Evolutionary conservation across 1,140 invertebrate genomes (phyloP).

Genomic region (Lithobius niger): DNA sequence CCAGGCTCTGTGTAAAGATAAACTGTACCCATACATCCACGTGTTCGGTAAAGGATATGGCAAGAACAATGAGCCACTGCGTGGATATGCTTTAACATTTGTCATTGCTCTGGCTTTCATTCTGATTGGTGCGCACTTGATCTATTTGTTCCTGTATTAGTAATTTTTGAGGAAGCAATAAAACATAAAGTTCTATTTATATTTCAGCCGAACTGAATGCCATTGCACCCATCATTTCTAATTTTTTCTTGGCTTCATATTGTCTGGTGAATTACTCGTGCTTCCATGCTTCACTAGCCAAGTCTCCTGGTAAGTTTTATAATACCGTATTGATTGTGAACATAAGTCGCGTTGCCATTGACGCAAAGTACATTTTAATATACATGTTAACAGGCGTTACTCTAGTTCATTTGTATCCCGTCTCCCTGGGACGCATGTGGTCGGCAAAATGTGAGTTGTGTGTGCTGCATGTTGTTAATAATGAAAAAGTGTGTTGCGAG

Average conservation of each 20-base stretch:
- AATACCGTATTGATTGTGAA: too few relatives aligned
- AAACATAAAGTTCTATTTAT: slow-evolving; percentile 8
- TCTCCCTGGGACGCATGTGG: too few relatives aligned
- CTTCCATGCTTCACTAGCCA: slow-evolving; percentile 79
- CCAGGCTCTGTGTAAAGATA: slow-evolving; percentile 21
- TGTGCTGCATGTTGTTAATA: too few relatives aligned
- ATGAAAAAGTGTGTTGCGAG: too few relatives aligned
- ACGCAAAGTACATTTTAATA: too few relatives aligned
- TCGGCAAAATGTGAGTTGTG: too few relatives aligned
- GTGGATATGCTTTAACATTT: slow-evolving; percentile 29
- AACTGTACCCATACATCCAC: slow-evolving; percentile 31
- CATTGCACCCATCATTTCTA: slow-evolving; percentile 93
- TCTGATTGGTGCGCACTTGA: slow-evolving; percentile 26
- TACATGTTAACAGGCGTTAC: too few relatives aligned
- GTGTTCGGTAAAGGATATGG: slow-evolving; percentile 32
- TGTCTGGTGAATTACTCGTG: slow-evolving; percentile 90
- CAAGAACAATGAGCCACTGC: slow-evolving; percentile 27
- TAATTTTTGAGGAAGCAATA: background rate
- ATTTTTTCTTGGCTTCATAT: slow-evolving; percentile 95
- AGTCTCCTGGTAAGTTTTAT: slow-evolving; percentile 41
- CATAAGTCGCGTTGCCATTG: too few relatives aligned
- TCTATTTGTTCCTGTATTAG: background rate
- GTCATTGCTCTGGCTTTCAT: slow-evolving; percentile 29
- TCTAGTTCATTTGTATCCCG: too few relatives aligned
- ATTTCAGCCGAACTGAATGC: slow-evolving; percentile 58